These are phyloP conservation scores for Pelodytes ibericus DNA, from an alignment of 2,797 vertebrate genomes.

Conservation along the genomic window DNA sequence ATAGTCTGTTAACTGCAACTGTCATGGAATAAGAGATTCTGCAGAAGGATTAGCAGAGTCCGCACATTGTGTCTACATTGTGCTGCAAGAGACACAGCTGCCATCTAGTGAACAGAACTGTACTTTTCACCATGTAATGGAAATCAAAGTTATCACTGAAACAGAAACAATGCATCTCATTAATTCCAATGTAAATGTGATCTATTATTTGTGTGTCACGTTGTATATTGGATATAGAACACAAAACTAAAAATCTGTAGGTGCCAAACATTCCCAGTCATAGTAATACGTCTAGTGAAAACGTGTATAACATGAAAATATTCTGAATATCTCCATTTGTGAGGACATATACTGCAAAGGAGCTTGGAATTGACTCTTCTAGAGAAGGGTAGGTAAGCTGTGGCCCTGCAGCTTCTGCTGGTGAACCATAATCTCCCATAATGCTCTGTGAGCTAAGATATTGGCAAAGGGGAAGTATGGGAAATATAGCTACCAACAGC, in stretches of 20 bases:
- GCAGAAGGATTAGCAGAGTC: constrained; percentile 1
- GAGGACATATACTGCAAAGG: too few species aligned
- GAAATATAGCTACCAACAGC: too few species aligned
- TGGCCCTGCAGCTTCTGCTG: too few species aligned
- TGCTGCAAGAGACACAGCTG: constrained; percentile 49
- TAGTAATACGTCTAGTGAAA: too few species aligned
- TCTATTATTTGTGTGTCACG: not conserved
- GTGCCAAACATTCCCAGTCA: not conserved
- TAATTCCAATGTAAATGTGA: not conserved
- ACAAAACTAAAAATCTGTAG: not conserved
- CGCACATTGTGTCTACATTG: not conserved
- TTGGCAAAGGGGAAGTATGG: too few species aligned
- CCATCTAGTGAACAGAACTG: constrained; percentile 57
- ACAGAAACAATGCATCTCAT: constrained; percentile 5
- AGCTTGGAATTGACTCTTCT: too few species aligned
- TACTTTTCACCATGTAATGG: constrained; percentile 7
- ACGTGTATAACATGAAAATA: too few species aligned
- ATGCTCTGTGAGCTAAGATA: too few species aligned
- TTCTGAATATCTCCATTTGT: too few species aligned
- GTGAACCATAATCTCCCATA: too few species aligned
- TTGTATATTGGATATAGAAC: not conserved
- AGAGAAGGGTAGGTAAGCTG: too few species aligned
- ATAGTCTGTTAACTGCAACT: not conserved
- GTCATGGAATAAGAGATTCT: not conserved
- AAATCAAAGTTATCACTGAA: not conserved